Percentiles rank a stretch among this genome's conserved stretches.
These are phyloP conservation scores for Aphelocoma coerulescens DNA, from an alignment of 2,113 vertebrate species.

Conservation along the genomic window DNA sequence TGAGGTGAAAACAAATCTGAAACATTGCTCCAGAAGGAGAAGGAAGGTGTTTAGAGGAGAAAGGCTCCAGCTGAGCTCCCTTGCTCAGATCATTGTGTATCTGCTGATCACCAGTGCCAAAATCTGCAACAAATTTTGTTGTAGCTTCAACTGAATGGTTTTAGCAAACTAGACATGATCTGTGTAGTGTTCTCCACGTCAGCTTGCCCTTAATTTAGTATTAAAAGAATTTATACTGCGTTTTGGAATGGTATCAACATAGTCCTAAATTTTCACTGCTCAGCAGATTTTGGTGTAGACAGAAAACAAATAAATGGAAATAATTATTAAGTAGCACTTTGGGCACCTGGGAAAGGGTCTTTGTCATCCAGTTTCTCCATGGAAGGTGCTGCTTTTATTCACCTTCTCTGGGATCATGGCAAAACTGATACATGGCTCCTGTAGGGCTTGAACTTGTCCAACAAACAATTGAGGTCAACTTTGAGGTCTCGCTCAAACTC, in stretches of 20 bases:
- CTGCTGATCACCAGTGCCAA: not conserved
- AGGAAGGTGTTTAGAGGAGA: not conserved
- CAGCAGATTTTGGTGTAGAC: not conserved
- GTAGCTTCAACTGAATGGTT: not conserved
- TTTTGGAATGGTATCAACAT: not conserved
- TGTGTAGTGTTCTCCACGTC: not conserved
- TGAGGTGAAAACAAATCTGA: not conserved
- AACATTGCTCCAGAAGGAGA: not conserved
- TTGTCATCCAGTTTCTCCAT: not conserved
- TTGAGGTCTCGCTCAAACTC: not conserved
- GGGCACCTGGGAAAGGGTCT: not conserved
- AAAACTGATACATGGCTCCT: not conserved
- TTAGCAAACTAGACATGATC: not conserved
- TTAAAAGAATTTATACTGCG: not conserved
- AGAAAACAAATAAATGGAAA: not conserved
- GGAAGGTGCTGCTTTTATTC: not conserved
- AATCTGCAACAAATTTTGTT: not conserved
- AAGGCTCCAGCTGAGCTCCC: not conserved
- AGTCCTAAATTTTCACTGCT: not conserved
- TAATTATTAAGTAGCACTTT: not conserved
- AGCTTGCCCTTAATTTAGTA: not conserved
- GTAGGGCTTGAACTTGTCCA: not conserved
- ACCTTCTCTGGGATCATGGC: not conserved
- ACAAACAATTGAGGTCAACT: not conserved
- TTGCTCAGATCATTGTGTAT: not conserved